These are phyloP conservation scores for Cryptoblepharus egeriae DNA, from an alignment of 2,797 vertebrate genomes.

Conservation along the genomic window DNA sequence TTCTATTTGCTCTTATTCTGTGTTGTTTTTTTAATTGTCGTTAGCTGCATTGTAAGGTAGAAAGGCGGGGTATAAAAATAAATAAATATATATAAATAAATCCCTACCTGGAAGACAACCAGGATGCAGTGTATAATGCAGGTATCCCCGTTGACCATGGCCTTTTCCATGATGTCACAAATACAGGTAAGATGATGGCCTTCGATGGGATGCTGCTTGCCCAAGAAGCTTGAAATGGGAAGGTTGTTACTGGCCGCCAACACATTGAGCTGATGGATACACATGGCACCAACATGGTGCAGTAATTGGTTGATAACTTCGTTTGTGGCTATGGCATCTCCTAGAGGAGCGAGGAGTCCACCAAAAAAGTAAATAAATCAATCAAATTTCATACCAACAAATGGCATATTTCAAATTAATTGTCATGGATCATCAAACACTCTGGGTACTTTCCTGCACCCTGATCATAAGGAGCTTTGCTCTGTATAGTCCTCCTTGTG, in stretches of 20 bases:
- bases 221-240: slow-evolving; percentile 89
- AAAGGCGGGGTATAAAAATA: too few species aligned
- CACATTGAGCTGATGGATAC: slow-evolving; percentile 97
- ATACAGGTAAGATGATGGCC: slow-evolving; percentile 95
- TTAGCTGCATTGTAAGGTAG: too few species aligned
- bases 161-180: slow-evolving; percentile 99
- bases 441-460: not conserved
- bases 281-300: slow-evolving; percentile 99
- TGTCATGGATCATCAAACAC: not conserved
- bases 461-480: not conserved
- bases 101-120: slow-evolving; percentile 94
- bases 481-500: too few species aligned
- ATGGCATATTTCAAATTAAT: not conserved
- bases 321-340: slow-evolving; percentile 89
- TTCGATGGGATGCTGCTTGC: slow-evolving; percentile 96
- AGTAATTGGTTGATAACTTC: slow-evolving; percentile 97
- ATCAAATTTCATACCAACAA: not conserved
- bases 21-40: too few species aligned
- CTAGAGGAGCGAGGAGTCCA: slow-evolving; percentile 72
- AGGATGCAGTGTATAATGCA: slow-evolving; percentile 97
- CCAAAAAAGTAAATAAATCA: not conserved
- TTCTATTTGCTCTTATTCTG: too few species aligned
- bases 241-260: slow-evolving; percentile 88
- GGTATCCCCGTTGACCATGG: slow-evolving; percentile 96
- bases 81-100: too few species aligned